Conservation (phyloP, 2,113 vertebrate genomes). For the Trichechus manatus region DNA sequence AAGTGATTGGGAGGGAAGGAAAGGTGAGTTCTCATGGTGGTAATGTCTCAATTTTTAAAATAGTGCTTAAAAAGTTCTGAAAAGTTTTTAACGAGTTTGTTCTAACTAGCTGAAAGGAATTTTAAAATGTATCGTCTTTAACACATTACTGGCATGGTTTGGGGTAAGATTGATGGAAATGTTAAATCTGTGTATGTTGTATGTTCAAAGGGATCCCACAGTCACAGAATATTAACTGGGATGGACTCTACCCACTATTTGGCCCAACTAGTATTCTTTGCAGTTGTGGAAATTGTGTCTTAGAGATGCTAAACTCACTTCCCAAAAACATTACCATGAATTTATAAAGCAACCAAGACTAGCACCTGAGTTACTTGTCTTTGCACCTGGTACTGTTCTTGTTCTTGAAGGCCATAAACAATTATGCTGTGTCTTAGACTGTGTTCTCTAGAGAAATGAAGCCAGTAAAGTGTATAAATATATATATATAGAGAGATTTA, state of each 20-base stretch:
- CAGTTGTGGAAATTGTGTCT: neutral
- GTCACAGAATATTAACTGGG: neutral
- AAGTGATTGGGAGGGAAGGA: neutral
- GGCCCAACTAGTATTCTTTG: neutral
- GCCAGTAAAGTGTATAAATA: too few species aligned
- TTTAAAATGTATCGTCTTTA: neutral
- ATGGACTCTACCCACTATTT: neutral
- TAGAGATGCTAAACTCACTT: slow-evolving; percentile 11
- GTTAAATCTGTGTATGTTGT: neutral
- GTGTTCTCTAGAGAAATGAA: too few species aligned
- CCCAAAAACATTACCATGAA: neutral
- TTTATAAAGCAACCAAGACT: neutral
- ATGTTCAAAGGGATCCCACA: neutral
- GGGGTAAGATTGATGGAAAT: neutral
- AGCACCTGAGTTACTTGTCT: neutral
- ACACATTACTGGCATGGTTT: neutral
- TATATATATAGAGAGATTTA: too few species aligned
- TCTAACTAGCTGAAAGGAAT: neutral
- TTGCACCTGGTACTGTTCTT: neutral
- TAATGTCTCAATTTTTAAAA: neutral
- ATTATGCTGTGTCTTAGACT: too few species aligned
- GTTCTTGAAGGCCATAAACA: neutral
- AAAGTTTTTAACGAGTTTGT: neutral
- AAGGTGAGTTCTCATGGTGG: neutral
- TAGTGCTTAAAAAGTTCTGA: neutral